phyloP scores from a whole-genome alignment of 2,113 vertebrate species.

The Dasyprocta punctata region DNA sequence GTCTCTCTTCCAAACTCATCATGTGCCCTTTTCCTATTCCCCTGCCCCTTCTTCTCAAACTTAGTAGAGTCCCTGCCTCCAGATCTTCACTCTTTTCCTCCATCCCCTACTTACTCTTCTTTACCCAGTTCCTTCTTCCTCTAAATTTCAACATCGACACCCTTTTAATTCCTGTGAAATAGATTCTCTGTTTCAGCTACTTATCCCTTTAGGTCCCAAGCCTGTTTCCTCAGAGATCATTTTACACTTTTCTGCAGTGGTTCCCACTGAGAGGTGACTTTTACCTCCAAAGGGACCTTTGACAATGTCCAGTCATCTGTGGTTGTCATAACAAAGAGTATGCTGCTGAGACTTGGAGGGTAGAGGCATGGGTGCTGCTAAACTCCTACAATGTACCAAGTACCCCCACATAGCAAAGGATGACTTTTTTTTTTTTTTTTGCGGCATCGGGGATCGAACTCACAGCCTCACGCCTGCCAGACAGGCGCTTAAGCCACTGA shows the following conservation, averaged over 20 bases:
- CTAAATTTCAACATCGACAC: not conserved
- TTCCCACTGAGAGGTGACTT: not conserved
- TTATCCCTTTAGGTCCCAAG: not conserved
- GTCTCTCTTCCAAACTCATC: not conserved
- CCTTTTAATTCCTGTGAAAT: not conserved
- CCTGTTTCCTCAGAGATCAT: not conserved
- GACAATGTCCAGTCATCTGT: constrained; percentile 5
- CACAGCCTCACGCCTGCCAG: too few relatives aligned
- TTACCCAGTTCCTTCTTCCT: not conserved
- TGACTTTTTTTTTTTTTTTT: too few relatives aligned
- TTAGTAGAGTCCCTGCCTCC: not conserved
- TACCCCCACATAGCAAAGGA: not conserved
- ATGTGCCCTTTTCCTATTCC: not conserved
- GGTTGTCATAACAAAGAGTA: not conserved
- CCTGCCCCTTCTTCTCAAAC: not conserved
- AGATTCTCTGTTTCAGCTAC: not conserved
- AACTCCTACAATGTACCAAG: not conserved
- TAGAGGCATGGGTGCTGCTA: not conserved
- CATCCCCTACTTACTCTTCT: not conserved
- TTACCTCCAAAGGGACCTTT: not conserved
- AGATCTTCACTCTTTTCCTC: not conserved
- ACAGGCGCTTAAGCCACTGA: too few relatives aligned
- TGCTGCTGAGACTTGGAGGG: not conserved
- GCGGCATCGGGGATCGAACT: too few relatives aligned
- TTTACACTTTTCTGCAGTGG: not conserved